Base-by-base conservation (phyloP, 2,113 vertebrate species). In the Lepidiolamprologus cunningtoni region DNA sequence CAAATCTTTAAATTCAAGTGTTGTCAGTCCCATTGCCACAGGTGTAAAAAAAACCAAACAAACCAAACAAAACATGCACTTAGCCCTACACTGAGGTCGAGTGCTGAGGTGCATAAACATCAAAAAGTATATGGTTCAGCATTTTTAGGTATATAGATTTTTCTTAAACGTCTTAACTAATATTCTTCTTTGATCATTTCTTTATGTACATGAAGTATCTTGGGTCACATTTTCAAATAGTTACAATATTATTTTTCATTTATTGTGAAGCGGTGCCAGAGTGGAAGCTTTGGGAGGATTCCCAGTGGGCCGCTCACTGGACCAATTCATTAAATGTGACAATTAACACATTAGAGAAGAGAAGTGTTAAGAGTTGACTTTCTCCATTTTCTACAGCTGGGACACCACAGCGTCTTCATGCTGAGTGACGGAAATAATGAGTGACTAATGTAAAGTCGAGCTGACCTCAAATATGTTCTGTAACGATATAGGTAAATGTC, bases 201-300 rank as follows among this genome's bases (percentile, higher is more conserved):
- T 76, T 45, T 17, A 26, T 45, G n/a, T 47, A 23, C 23, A 47
- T 26, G 14, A 47, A 28, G 9, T 28, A 28, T 47, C 23, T 47
- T 47, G 37, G n/a, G 37, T 1, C 37, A 16, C 37, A 71, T 42
- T 45, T 45, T 71, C 35, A 71, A 6, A 71, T 26, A 71, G n/a
- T 71, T 0, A 1, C 66, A 40, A 42, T 71, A 42, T 71, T 42
- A 71, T 23, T 42, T 42, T 23, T 42, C n/a, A 71, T 71, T 42
- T 42, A 42, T 40, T 71, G 1, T 16, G n/a, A 71, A 9, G 33
- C 10, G 3, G 33, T 21, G 0, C 33, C 19, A 68, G 33, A 1
- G 63, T 40, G 7, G 63, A 21, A 68, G 63, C 63, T 68, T 71
- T 40, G n/a, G 33, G 63, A 71, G 37, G 37, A 71, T 71, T 71